phyloP scores from a whole-genome alignment of 2,797 vertebrate species.

The Rousettus madagascariensis region DNA sequence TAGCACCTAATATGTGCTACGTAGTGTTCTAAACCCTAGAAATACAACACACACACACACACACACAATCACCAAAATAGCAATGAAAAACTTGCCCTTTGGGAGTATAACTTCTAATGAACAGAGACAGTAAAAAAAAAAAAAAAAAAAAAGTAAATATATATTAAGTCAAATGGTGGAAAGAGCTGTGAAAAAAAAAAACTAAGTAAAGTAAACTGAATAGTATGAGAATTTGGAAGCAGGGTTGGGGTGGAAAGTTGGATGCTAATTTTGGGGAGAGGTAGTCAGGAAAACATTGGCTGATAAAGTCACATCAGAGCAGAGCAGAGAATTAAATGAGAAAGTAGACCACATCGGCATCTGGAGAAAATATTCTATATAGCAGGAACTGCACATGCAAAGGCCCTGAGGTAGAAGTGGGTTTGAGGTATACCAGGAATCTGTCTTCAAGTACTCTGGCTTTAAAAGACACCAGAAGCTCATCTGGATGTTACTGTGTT shows the following conservation, averaged over 20 bases:
- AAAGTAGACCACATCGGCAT: not conserved
- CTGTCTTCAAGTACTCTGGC: not conserved
- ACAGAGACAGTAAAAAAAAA: not conserved
- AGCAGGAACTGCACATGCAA: not conserved
- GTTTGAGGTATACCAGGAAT: not conserved
- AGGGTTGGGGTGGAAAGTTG: not conserved
- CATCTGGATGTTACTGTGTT: too few relatives aligned
- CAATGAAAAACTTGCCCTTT: not conserved
- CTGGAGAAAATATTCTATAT: not conserved
- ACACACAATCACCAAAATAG: not conserved
- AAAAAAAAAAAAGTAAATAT: not conserved
- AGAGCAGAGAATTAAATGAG: not conserved
- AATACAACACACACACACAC: not conserved
- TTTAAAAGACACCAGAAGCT: not conserved
- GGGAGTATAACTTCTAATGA: not conserved
- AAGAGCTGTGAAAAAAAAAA: not conserved
- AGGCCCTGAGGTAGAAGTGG: not conserved
- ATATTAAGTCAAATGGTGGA: not conserved
- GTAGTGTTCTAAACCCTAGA: not conserved
- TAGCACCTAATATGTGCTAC: not conserved
- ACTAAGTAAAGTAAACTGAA: not conserved
- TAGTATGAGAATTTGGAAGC: accelerated
- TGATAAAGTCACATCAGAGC: not conserved
- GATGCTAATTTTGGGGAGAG: not conserved
- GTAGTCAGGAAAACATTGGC: not conserved